These are phyloP conservation scores for Corynorhinus townsendii DNA, from an alignment of 2,113 vertebrate species.

Conservation along the genomic window DNA sequence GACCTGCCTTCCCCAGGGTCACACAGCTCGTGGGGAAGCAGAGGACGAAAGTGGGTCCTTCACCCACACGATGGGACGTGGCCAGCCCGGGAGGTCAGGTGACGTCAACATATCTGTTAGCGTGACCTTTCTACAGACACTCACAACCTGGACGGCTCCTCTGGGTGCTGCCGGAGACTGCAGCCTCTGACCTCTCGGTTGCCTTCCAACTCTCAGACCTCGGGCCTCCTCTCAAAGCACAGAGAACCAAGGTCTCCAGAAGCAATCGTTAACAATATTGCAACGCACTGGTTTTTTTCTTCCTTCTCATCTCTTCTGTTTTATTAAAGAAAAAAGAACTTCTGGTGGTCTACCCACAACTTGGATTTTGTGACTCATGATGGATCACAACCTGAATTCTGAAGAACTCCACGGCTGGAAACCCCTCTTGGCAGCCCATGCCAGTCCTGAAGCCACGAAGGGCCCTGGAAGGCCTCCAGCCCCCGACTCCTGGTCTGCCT, in stretches of 20 bases:
- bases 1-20: neutral
- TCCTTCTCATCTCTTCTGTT: neutral
- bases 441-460: neutral
- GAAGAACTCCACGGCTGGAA: fast-evolving
- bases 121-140: fast-evolving
- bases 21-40: neutral
- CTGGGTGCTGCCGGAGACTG: fast-evolving
- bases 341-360: neutral
- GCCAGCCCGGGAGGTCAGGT: fast-evolving
- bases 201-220: neutral
- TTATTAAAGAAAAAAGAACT: neutral
- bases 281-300: neutral
- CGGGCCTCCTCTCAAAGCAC: neutral
- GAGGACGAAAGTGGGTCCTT: fast-evolving
- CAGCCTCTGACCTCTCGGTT: neutral
- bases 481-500: neutral
- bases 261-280: neutral
- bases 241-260: neutral
- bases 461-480: neutral
- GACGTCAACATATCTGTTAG: fast-evolving
- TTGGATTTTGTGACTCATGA: fast-evolving
- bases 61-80: neutral
- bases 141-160: fast-evolving
- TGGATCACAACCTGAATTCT: neutral
- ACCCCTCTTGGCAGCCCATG: neutral